A percentile compares a stretch with the other conserved stretches of the same genome.
Conservation (phyloP, 2,797 vertebrate genomes). For the Forpus xanthops region DNA sequence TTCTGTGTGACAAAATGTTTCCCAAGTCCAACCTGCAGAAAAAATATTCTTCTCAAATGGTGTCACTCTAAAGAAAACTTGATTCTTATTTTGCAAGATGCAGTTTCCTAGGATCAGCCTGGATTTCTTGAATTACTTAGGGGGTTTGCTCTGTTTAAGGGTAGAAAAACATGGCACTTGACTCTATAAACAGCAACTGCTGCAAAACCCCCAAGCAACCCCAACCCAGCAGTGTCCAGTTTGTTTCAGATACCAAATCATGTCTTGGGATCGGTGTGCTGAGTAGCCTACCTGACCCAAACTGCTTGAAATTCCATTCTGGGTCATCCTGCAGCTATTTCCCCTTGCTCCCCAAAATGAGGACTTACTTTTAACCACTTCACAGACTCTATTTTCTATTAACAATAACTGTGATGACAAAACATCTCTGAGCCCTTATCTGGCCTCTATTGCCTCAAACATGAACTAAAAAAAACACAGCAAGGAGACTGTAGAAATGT, state of each 20-base stretch:
- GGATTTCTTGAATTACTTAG: not conserved
- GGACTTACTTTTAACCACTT: not conserved
- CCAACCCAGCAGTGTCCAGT: not conserved
- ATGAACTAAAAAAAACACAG: not conserved
- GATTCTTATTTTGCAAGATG: not conserved
- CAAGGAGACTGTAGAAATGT: not conserved
- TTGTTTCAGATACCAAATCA: not conserved
- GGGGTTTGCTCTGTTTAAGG: not conserved
- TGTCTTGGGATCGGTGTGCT: accelerated
- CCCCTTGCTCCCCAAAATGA: not conserved
- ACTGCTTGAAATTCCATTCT: not conserved
- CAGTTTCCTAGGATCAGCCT: not conserved
- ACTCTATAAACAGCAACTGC: not conserved
- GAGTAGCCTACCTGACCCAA: not conserved
- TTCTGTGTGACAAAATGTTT: not conserved
- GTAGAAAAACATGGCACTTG: not conserved
- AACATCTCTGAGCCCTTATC: not conserved
- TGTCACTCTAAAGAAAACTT: not conserved
- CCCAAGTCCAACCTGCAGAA: not conserved
- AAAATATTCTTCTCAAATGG: not conserved
- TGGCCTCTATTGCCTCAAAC: not conserved
- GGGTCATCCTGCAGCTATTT: not conserved
- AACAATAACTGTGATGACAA: not conserved
- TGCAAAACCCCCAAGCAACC: not conserved
- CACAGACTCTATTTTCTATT: not conserved